Conservation (phyloP, 2,797 vertebrate genomes). For the Loriculus beryllinus region DNA sequence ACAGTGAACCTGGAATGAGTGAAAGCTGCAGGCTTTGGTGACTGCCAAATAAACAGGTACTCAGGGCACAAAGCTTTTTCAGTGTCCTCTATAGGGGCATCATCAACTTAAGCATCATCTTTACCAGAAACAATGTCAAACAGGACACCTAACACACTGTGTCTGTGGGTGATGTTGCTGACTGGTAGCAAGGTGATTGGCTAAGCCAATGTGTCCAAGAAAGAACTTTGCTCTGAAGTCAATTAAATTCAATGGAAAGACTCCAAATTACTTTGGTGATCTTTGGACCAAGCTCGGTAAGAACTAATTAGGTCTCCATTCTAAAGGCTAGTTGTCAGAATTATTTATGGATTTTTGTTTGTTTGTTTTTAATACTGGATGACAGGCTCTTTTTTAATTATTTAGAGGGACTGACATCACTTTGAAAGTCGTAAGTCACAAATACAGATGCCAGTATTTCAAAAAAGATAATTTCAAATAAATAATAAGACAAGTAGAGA, state of each 20-base stretch:
- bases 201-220: not conserved
- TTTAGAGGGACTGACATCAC: not conserved
- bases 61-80: not conserved
- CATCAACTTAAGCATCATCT: not conserved
- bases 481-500: not conserved
- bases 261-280: conserved; percentile 42
- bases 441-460: not conserved
- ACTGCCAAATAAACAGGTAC: not conserved
- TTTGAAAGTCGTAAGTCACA: not conserved
- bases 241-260: conserved; percentile 36
- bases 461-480: not conserved
- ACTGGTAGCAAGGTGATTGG: not conserved
- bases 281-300: conserved; percentile 27
- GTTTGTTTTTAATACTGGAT: conserved; percentile 4
- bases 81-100: not conserved
- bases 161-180: not conserved
- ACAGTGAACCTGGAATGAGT: conserved; percentile 33
- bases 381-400: not conserved
- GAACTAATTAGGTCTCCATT: conserved; percentile 35
- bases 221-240: conserved; percentile 7
- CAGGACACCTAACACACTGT: not conserved
- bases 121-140: not conserved
- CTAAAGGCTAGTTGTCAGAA: conserved; percentile 21
- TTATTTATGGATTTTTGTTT: conserved; percentile 37
- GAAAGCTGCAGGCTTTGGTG: not conserved